Percentiles rank a stretch among this genome's conserved stretches.
Conservation (phyloP, 2,113 vertebrate genomes). For the Pangasianodon gigas region DNA sequence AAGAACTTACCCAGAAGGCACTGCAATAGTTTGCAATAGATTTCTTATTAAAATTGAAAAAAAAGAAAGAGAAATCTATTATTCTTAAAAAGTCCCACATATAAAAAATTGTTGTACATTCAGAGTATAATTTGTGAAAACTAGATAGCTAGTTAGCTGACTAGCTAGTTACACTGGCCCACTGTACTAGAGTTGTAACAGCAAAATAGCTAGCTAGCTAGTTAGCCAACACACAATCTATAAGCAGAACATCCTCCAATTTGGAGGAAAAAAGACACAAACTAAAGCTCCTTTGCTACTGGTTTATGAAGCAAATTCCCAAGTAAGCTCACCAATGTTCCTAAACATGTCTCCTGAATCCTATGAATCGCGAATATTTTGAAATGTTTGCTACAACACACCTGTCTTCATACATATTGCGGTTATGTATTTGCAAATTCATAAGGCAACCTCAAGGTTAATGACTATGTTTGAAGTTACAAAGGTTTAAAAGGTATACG, state of each 20-base stretch:
- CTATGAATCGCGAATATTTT: not conserved
- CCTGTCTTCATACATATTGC: not conserved
- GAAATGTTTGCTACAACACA: not conserved
- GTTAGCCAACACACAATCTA: not conserved
- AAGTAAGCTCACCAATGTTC: not conserved
- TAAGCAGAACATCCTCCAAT: not conserved
- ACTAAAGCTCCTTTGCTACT: not conserved
- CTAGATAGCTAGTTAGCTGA: not conserved
- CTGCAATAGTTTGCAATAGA: not conserved
- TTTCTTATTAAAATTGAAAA: not conserved
- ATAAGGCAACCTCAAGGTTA: not conserved
- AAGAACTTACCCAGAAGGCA: not conserved
- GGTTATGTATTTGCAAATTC: not conserved
- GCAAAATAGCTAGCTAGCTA: not conserved
- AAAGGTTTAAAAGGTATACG: not conserved
- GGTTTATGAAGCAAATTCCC: not conserved
- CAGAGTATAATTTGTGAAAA: not conserved
- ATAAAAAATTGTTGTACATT: not conserved
- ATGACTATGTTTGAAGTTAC: not conserved
- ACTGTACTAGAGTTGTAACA: not conserved
- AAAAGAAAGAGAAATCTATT: too few species aligned
- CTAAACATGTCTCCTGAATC: not conserved
- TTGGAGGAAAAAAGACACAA: not conserved
- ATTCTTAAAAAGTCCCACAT: too few species aligned
- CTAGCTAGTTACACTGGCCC: not conserved